Conservation (phyloP, 2,113 vertebrate genomes). For the Chaetodon trifascialis region DNA sequence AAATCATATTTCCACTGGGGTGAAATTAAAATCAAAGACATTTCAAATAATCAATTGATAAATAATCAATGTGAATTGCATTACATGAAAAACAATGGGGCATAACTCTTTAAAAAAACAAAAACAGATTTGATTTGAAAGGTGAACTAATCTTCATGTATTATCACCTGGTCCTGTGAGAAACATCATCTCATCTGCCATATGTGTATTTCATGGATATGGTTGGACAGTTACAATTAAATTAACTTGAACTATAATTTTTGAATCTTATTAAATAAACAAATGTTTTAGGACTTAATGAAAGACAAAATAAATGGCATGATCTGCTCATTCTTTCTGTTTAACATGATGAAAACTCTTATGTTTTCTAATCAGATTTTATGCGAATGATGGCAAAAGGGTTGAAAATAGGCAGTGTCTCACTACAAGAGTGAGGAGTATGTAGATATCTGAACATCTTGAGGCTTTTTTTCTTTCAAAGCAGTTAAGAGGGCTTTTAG, state of each 20-base stretch:
- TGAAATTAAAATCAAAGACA: background rate
- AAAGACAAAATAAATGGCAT: too few relatives aligned
- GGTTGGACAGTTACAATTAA: background rate
- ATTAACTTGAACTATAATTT: background rate
- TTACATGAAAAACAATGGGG: too few relatives aligned
- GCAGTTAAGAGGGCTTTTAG: too few relatives aligned
- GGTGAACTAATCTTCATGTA: background rate
- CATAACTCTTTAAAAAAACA: background rate
- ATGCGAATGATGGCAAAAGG: too few relatives aligned
- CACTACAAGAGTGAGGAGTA: too few relatives aligned
- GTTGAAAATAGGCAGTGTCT: too few relatives aligned
- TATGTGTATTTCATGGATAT: too few relatives aligned
- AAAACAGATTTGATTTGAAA: background rate
- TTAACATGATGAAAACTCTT: background rate
- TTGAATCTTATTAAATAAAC: background rate
- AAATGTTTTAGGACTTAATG: background rate
- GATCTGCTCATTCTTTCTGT: background rate
- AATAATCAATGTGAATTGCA: too few relatives aligned
- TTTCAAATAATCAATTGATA: background rate
- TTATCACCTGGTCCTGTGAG: background rate
- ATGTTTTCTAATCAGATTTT: too few relatives aligned
- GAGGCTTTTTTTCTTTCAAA: too few relatives aligned
- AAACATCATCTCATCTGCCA: background rate
- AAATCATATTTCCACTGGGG: background rate
- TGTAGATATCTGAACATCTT: too few relatives aligned